Conservation (phyloP, 1,140 invertebrate genomes). For the Drosophila arizonae region DNA sequence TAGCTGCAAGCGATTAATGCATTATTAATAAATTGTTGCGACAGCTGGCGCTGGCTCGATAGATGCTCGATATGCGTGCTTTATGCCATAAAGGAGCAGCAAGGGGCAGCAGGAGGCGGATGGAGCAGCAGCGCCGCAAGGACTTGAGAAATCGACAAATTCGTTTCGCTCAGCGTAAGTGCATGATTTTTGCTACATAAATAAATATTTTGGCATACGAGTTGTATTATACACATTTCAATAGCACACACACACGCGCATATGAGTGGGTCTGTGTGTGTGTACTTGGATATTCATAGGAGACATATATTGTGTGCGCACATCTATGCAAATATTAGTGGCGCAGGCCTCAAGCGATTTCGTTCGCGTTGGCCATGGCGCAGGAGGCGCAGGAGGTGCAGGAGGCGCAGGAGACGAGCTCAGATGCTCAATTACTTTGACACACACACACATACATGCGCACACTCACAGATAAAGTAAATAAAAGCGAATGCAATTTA, state of each 20-base stretch:
- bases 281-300: conserved; percentile 36
- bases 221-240: not conserved
- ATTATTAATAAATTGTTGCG: conserved; percentile 25
- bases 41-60: not conserved
- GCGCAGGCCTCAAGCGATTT: conserved; percentile 41
- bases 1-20: conserved; percentile 10
- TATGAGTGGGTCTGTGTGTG: conserved; percentile 3
- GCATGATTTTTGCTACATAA: conserved; percentile 14
- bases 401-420: not conserved
- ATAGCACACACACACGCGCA: not conserved
- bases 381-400: too few relatives aligned
- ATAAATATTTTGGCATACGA: conserved; percentile 3
- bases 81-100: too few relatives aligned
- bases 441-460: conserved; percentile 10
- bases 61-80: not conserved
- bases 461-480: conserved; percentile 41
- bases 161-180: conserved; percentile 15
- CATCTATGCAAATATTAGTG: conserved; percentile 65
- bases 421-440: conserved; percentile 43
- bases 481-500: conserved; percentile 78
- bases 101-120: too few relatives aligned
- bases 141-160: conserved; percentile 4
- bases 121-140: too few relatives aligned
- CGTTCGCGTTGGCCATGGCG: not conserved
- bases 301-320: conserved; percentile 21